phyloP scores from a whole-genome alignment of 2,888 invertebrate genomes.

The Morinoia aosen region DNA sequence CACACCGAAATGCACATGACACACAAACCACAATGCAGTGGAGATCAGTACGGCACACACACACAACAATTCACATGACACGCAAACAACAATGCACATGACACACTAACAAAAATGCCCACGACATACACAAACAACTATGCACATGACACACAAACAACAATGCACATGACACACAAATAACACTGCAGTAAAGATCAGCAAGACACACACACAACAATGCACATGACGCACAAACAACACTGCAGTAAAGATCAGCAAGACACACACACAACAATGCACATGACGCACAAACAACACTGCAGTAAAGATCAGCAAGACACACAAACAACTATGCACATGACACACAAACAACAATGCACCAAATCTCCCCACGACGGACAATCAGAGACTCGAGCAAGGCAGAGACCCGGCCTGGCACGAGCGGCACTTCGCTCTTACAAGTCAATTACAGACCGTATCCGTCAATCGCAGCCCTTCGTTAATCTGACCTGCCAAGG shows the following conservation, averaged over 20 bases:
- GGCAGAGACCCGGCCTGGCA: not conserved
- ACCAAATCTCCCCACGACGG: not conserved
- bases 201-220: not conserved
- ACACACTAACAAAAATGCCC: not conserved
- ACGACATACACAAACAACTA: not conserved
- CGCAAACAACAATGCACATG: not conserved
- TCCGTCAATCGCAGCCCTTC: constrained; percentile 45
- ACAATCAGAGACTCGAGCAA: not conserved
- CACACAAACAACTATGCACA: not conserved
- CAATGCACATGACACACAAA: not conserved
- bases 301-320: not conserved
- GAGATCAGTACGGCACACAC: not conserved
- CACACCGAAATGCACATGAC: not conserved
- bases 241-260: not conserved
- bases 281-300: not conserved
- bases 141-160: not conserved
- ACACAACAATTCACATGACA: not conserved
- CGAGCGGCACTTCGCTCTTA: not conserved
- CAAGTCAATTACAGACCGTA: constrained; percentile 32
- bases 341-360: not conserved
- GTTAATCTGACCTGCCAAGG: constrained; percentile 39
- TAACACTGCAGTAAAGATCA: no score
- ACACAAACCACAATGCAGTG: not conserved
- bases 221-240: not conserved
- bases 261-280: not conserved